Evolutionary conservation across 37 sponge, comb jelly and placozoan species (phyloP), one percentile per base, ranked within the genome.

Genomic region (Theonella swinhoei): DNA sequence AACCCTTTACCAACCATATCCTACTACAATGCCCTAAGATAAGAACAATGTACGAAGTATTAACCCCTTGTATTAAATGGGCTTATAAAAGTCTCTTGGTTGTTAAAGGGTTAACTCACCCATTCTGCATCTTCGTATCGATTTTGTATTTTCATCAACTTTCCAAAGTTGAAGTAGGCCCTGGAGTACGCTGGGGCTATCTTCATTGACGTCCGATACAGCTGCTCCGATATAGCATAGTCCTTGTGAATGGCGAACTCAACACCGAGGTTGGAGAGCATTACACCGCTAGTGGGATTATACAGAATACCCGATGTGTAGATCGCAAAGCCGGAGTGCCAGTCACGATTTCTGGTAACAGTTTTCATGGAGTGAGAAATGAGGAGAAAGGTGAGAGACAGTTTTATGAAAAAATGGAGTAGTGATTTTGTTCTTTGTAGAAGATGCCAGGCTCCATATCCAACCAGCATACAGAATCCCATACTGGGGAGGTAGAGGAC

Each of bases 401-500:
- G 35, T 17, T 47, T 7, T 14, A 47, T 47, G 23, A 75, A 2
- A 41, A 28, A 8, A 20, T 75, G 64, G 1, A 38, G 0, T 23
- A 75, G 1, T 72, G 4, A 38, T 25, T 30, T 28, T 32, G 78
- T n/a, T 36, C 28, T 36, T 35, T 78, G 78, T 0, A 75, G 38
- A 25, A 83, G 31, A 17, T 20, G 39, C 84, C 68, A 67, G 3
- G 47, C 23, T 3, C 87, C 87, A 33, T 65, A 74, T 22, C 65
- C 65, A 4, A 73, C 80, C 25, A 86, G 87, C 59, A 86, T 30
- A 40, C 87, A 86, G 54, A 78, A 73, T 0, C 87, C 87, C 87
- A 86, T 86, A 41, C 98, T 97, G 62, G 98, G 98, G 0, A 97
- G 62, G 43, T 97, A 97, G 28, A 97, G 89, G 35, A 97, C 88